Evolutionary conservation across 1,140 invertebrate genomes (phyloP), one percentile per base, ranked within the genome.

Genomic region (Elymnias hypermnestra): DNA sequence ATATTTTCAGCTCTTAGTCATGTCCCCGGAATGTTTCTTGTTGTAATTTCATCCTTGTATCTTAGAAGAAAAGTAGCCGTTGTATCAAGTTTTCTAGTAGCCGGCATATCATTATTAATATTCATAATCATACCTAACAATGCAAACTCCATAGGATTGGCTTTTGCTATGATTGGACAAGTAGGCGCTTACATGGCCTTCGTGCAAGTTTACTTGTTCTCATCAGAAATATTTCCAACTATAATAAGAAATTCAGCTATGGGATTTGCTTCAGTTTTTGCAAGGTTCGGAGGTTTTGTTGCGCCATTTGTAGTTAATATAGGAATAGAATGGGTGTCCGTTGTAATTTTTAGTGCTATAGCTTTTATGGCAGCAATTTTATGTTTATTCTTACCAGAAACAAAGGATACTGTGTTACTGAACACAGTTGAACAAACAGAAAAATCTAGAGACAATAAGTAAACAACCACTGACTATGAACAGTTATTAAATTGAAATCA

Each of bases 151-250:
- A 6, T 21, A 21, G 19, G 6, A 6, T 21, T 21, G 6, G 10
- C 28, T n/a, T 29, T 29, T 29, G 12, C 90, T 17, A 86, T 91
- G 10, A 50, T 91, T 2, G 92, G 91, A 10, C 87, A 89, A 47
- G 87, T 88, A 53, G 90, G 89, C 7, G 89, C 89, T 60, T 86
- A 88, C 15, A 75, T 88, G 13, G 76, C 88, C 9, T 91, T 91
- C 65, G 82, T 88, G 17, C 87, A 87, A 18, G 65, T 90, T 21
- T 92, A 91, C 66, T 72, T 93, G 5, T 92, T 89, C 50, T 88
- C 89, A 4, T 89, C 90, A 2, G 92, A 93, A 86, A 69, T 92
- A 23, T 92, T 91, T 58, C 92, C 91, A 10, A 93, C 91, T 1
- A 86, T 91, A 19, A 77, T 92, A 0, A 87, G 91, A 66, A 93